phyloP scores from a whole-genome alignment of 2,797 vertebrate species.

The Prionace glauca region DNA sequence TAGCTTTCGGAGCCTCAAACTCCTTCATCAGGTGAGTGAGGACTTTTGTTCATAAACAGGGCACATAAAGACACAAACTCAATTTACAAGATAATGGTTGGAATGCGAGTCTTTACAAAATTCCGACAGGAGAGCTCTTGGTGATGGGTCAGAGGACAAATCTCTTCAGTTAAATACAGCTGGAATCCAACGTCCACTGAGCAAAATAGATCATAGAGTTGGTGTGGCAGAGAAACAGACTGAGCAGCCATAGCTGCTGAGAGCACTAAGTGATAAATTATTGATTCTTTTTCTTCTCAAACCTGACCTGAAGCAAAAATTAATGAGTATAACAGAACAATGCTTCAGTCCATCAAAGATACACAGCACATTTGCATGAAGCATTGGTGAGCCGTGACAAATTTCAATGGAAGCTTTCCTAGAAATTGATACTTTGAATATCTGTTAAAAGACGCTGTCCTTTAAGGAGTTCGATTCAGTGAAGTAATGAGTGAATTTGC shows the following conservation, averaged over 20 bases:
- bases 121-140: not conserved
- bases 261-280: not conserved
- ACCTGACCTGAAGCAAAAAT: not conserved
- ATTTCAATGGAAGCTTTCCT: not conserved
- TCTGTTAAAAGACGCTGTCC: not conserved
- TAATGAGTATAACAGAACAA: not conserved
- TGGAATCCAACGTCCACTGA: not conserved
- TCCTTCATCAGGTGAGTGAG: too few relatives aligned
- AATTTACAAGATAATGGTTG: too few relatives aligned
- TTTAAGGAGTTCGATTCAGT: not conserved
- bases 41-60: too few relatives aligned
- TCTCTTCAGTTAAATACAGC: not conserved
- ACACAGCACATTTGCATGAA: not conserved
- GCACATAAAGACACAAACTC: too few relatives aligned
- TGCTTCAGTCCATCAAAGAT: not conserved
- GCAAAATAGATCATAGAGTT: not conserved
- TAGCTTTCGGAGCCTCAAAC: too few relatives aligned
- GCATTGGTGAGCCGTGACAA: not conserved
- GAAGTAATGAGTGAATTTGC: constrained; percentile 15
- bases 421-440: constrained; percentile 18
- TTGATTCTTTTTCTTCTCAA: not conserved
- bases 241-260: too few relatives aligned
- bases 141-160: not conserved
- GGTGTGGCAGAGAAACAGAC: not conserved
- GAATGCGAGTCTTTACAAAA: too few relatives aligned